A percentile compares a stretch with the other conserved stretches of the same genome.
Conservation (phyloP, 2,113 vertebrate species). For the Psophia crepitans region DNA sequence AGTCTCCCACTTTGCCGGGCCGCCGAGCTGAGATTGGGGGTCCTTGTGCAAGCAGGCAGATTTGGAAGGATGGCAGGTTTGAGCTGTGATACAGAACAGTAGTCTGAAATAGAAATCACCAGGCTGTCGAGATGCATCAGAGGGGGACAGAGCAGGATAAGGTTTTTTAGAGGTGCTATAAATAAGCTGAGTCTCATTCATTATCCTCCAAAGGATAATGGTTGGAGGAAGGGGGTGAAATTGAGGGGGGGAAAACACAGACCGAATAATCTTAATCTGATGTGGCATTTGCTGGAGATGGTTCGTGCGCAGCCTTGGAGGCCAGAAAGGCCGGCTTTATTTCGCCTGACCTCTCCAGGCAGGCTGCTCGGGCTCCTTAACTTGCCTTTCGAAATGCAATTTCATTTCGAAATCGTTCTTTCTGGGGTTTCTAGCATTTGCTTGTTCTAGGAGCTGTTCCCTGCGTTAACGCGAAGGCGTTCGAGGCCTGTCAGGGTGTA, state of each 20-base stretch:
- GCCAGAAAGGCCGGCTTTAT: not conserved
- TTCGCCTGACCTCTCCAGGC: not conserved
- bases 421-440: not conserved
- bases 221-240: not conserved
- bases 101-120: not conserved
- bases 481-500: not conserved
- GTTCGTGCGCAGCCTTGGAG: not conserved
- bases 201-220: not conserved
- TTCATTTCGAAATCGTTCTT: not conserved
- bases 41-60: not conserved
- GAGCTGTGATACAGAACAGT: not conserved
- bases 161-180: not conserved
- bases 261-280: not conserved
- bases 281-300: not conserved
- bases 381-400: not conserved
- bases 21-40: fast-evolving
- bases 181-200: not conserved
- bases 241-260: not conserved
- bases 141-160: not conserved
- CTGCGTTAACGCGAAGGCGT: fast-evolving
- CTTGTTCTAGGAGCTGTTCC: not conserved
- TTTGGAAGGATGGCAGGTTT: not conserved
- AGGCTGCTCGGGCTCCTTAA: not conserved
- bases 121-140: not conserved
- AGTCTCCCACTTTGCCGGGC: fast-evolving